Evolutionary conservation across 1,140 invertebrate species (phyloP).

Genomic region (Drosophila gunungcola): DNA sequence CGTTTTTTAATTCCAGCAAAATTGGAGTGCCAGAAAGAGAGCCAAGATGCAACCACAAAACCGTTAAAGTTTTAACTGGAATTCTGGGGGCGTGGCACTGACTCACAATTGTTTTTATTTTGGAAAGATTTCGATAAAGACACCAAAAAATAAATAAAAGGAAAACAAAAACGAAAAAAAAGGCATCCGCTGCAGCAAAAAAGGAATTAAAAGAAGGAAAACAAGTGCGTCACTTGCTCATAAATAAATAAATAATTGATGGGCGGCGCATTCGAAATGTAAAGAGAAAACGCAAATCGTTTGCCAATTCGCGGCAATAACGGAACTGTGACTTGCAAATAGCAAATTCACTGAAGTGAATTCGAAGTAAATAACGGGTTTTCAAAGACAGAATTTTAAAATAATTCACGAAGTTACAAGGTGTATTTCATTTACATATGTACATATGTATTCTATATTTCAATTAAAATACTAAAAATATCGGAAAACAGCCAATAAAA

Average conservation of each 20-base stretch:
- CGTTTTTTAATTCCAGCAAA: conserved; percentile 28
- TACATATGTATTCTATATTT: no score
- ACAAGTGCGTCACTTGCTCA: conserved; percentile 46
- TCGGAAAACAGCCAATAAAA: no score
- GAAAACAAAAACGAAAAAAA: background rate
- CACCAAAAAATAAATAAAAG: background rate
- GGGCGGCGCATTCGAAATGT: conserved; percentile 21
- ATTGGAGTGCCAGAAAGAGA: background rate
- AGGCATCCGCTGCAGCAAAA: background rate
- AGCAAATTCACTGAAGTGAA: background rate
- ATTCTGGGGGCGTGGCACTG: conserved; percentile 7
- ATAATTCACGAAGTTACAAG: background rate
- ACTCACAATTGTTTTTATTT: conserved; percentile 1
- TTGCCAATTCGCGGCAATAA: conserved; percentile 14
- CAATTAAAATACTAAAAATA: no score
- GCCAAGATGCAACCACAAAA: background rate
- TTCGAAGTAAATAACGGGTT: conserved; percentile 3
- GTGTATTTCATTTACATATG: background rate
- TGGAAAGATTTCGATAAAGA: conserved; percentile 10
- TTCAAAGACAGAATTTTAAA: background rate
- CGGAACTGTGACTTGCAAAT: conserved; percentile 36
- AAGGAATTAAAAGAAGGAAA: conserved; percentile 8
- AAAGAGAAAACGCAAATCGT: conserved; percentile 7
- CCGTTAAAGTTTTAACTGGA: conserved; percentile 1
- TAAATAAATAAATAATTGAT: conserved; percentile 52